These are phyloP conservation scores for Dioctria rufipes DNA, from an alignment of 2,888 invertebrate genomes.

Conservation along the genomic window DNA sequence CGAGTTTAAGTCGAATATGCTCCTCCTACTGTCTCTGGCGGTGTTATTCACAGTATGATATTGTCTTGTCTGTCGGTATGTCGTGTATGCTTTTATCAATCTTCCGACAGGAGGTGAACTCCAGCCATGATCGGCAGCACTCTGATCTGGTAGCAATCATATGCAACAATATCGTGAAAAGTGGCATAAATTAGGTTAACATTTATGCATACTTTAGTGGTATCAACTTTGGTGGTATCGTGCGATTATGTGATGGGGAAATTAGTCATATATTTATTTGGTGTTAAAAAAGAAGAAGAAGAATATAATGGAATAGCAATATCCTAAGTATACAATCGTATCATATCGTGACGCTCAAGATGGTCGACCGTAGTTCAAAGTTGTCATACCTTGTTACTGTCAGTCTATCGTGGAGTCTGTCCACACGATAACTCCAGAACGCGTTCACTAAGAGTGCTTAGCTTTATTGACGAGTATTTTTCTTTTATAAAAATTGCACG, in stretches of 20 bases:
- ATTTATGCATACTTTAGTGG: neutral
- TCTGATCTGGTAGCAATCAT: constrained; percentile 41
- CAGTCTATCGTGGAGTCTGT: too few relatives aligned
- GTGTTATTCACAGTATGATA: neutral
- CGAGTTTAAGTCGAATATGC: constrained; percentile 18
- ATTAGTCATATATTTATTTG: too few relatives aligned
- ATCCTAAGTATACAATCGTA: too few relatives aligned
- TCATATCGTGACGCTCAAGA: too few relatives aligned
- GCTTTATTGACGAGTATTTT: too few relatives aligned
- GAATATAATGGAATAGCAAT: too few relatives aligned
- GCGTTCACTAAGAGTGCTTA: too few relatives aligned
- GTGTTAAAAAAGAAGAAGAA: too few relatives aligned
- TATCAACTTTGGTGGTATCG: constrained; percentile 33
- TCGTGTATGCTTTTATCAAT: constrained; percentile 21
- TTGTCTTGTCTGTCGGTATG: neutral
- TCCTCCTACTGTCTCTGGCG: constrained; percentile 37
- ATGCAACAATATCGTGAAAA: constrained; percentile 31
- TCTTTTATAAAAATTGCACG: too few relatives aligned
- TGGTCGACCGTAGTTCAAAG: too few relatives aligned
- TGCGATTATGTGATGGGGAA: neutral
- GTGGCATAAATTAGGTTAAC: constrained; percentile 48
- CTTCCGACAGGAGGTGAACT: constrained; percentile 26
- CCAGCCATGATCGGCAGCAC: constrained; percentile 31
- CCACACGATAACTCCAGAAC: too few relatives aligned
- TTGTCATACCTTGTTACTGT: too few relatives aligned